These are phyloP conservation scores for Speoplatyrhinus poulsoni DNA, from an alignment of 2,113 vertebrate species.

Conservation along the genomic window DNA sequence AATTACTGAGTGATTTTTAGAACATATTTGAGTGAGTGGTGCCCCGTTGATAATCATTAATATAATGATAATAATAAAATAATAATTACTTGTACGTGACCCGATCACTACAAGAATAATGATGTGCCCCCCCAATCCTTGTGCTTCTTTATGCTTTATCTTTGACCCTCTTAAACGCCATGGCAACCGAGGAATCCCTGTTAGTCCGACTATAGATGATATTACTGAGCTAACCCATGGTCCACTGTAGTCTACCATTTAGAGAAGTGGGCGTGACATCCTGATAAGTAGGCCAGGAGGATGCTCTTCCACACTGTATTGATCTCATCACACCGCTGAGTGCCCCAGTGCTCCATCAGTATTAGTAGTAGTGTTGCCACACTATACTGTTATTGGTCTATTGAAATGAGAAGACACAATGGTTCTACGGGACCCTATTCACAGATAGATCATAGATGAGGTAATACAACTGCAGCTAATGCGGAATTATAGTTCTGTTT, in stretches of 20 bases:
- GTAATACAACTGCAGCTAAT: too few relatives aligned
- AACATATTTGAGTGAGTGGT: too few relatives aligned
- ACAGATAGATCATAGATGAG: too few relatives aligned
- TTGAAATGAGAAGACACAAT: too few relatives aligned
- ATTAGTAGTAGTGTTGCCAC: neutral
- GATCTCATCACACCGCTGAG: neutral
- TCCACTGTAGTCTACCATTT: slow-evolving; percentile 16
- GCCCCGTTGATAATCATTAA: too few relatives aligned
- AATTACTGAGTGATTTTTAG: too few relatives aligned
- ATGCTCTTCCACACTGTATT: neutral
- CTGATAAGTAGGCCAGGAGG: slow-evolving; percentile 26
- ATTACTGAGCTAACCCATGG: slow-evolving; percentile 27
- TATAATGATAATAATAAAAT: too few relatives aligned
- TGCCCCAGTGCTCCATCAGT: neutral
- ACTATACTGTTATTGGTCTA: too few relatives aligned
- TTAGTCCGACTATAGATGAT: slow-evolving; percentile 45
- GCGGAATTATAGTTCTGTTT: too few relatives aligned
- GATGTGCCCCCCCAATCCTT: slow-evolving; percentile 44
- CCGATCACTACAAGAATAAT: too few relatives aligned
- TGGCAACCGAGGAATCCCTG: slow-evolving; percentile 36
- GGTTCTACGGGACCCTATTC: too few relatives aligned
- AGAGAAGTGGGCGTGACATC: slow-evolving; percentile 23
- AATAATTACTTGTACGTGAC: too few relatives aligned
- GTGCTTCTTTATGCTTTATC: slow-evolving; percentile 46
- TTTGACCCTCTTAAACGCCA: slow-evolving; percentile 52